Conservation (phyloP, 2,888 invertebrate genomes). For the Platycnemis pennipes region DNA sequence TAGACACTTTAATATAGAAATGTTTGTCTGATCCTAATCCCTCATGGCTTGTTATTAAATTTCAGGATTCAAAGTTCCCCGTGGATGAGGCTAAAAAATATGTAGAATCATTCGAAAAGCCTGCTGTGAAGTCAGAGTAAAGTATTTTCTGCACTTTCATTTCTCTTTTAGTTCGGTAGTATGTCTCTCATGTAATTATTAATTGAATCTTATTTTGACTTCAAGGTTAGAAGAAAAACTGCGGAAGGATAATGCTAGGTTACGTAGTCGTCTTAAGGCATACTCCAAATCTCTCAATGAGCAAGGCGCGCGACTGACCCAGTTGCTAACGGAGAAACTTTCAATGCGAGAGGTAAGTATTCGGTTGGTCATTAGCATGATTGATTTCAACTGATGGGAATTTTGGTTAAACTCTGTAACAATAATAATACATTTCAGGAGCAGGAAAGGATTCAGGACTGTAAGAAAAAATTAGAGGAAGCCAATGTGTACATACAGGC, state of each 20-base stretch:
- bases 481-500: not conserved
- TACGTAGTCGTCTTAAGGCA: not conserved
- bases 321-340: not conserved
- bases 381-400: not conserved
- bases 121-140: not conserved
- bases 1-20: not conserved
- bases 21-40: not conserved
- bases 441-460: not conserved
- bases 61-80: not conserved
- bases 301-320: not conserved
- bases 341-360: not conserved
- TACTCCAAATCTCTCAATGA: not conserved
- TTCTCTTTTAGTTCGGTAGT: not conserved
- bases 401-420: not conserved
- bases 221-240: not conserved
- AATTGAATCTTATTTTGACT: not conserved
- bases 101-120: not conserved
- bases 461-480: not conserved
- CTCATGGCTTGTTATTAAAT: not conserved
- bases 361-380: not conserved
- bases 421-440: not conserved
- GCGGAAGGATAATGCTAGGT: not conserved
- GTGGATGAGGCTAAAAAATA: not conserved
- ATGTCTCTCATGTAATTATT: not conserved
- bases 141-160: not conserved